phyloP scores from a whole-genome alignment of 2,888 invertebrate genomes.

The Himalopsyche anomala region DNA sequence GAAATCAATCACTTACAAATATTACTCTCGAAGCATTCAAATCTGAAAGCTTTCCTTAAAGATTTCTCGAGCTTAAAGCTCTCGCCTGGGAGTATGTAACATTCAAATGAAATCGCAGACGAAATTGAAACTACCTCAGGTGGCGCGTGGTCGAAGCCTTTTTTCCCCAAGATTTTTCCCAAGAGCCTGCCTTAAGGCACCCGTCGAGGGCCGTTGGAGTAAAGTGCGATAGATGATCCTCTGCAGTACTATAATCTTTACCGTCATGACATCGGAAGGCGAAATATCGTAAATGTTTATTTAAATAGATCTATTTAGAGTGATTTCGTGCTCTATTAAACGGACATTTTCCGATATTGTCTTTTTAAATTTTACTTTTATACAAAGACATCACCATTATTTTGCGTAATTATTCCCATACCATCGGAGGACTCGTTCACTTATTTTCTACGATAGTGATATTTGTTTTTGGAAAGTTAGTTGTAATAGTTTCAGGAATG shows the following conservation, averaged over 20 bases:
- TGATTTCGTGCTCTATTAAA: conserved; percentile 39
- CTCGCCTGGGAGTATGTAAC: conserved; percentile 32
- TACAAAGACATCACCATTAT: neutral
- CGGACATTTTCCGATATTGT: neutral
- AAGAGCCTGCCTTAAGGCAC: neutral
- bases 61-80: conserved; percentile 40
- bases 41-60: conserved; percentile 39
- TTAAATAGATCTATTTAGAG: conserved; percentile 37
- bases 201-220: neutral
- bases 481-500: too few relatives aligned
- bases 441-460: too few relatives aligned
- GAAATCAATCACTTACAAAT: conserved; percentile 38
- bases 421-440: too few relatives aligned
- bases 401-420: neutral
- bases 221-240: conserved; percentile 41
- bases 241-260: conserved; percentile 9
- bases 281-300: conserved; percentile 31
- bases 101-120: conserved; percentile 40
- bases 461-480: too few relatives aligned
- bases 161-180: conserved; percentile 18
- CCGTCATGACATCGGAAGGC: conserved; percentile 7
- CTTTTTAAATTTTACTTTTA: neutral
- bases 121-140: conserved; percentile 42
- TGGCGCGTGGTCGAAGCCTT: conserved; percentile 43
- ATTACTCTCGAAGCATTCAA: conserved; percentile 19